Base-by-base conservation (phyloP, 92 coral and sea anemone genomes). In the Hydrozoanthus gracilis region DNA sequence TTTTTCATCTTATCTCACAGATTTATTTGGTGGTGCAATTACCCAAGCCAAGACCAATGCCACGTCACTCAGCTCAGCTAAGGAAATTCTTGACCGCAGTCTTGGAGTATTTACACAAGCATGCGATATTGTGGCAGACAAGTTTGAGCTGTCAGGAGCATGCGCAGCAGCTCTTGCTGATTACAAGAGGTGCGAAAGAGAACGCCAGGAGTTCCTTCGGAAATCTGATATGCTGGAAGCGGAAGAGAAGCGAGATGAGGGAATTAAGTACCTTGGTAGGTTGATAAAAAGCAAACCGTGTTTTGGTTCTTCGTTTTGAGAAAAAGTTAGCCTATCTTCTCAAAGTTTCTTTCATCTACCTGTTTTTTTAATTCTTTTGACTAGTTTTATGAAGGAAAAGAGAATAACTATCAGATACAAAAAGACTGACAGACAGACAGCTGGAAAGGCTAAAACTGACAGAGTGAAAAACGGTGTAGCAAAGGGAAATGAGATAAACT, bases 51-150 rank as follows among this genome's bases (percentile, higher is more conserved):
- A 90, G 51, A 79, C 88, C 60, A 89, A 88, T 71, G 54, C 90
- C 64, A 94, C 95, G 1, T 94, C 98, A 35, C 90, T 94, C 8
- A 94, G 87, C 71, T 89, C 98, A 51, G 95, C 95, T 4, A 91
- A 88, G 72, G 95, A 94, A 78, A 65, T 89, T 60, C 87, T 94
- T 9, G 94, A 94, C n/a, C 87, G 76, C 55, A 83, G 92, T 69
- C 76, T 94, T 4, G 88, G 6, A 9, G 87, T 94, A 4, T 87
- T 86, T 56, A 54, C 83, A 48, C 83, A 84, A 75, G 98, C 98
- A 6, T 94, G 98, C 70, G 86, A 90, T 44, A 88, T 93, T 71
- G 92, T 90, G 9, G 95, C 95, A 39, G 98, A 93, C 66, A 93
- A 92, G 85, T 94, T 94, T 92, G 94, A 89, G 44, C 89, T 94